Evolutionary conservation across 2,113 vertebrate species (phyloP).

Genomic region (Pygoscelis antarcticus): DNA sequence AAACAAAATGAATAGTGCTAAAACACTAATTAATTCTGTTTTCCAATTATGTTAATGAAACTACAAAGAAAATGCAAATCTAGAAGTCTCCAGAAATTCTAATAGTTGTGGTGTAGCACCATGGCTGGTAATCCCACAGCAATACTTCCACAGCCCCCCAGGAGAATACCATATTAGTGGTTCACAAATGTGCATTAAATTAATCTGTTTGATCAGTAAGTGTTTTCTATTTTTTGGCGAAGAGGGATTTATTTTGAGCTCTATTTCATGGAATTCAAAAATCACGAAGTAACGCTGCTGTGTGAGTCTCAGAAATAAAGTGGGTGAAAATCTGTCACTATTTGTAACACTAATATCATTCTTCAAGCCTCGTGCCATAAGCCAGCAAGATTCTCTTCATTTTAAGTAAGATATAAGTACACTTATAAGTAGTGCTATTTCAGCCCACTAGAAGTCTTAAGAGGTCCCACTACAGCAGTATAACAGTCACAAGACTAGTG

Average conservation of each 20-base stretch:
- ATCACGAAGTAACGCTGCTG: background rate
- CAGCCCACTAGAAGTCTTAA: conserved; percentile 66
- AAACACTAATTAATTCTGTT: conserved; percentile 69
- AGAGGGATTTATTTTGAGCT: conserved; percentile 14
- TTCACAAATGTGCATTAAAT: conserved; percentile 67
- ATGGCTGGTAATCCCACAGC: conserved; percentile 52
- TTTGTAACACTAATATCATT: background rate
- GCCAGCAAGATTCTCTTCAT: conserved; percentile 52
- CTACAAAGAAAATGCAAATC: conserved; percentile 74
- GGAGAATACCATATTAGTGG: conserved; percentile 57
- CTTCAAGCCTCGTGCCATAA: background rate
- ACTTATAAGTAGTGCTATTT: conserved; percentile 59
- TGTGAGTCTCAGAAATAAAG: conserved; percentile 3
- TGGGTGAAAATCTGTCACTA: conserved; percentile 7
- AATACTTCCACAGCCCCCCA: background rate
- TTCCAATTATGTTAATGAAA: conserved; percentile 70
- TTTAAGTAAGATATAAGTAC: conserved; percentile 61
- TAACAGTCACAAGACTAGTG: conserved; percentile 66
- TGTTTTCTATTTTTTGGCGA: background rate
- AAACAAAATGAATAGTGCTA: conserved; percentile 32
- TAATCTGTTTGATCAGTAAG: conserved; percentile 70
- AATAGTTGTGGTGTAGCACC: conserved; percentile 41
- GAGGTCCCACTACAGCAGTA: conserved; percentile 71
- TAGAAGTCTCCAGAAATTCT: conserved; percentile 66
- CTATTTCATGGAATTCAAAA: conserved; percentile 8